Evolutionary conservation across 2,113 vertebrate genomes (phyloP).

Genomic region (Dasyurus viverrinus): DNA sequence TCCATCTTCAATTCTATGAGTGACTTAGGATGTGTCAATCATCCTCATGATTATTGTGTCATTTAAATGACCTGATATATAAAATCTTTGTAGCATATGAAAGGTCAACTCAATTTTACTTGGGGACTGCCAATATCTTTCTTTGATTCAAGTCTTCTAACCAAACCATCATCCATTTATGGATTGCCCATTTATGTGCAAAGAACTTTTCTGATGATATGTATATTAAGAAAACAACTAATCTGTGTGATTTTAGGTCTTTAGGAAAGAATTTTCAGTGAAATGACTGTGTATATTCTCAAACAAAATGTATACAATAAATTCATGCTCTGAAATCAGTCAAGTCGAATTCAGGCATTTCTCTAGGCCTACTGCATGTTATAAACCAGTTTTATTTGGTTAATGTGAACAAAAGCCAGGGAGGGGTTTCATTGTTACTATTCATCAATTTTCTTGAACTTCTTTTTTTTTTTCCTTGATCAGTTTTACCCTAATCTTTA

Average conservation of each 20-base stretch:
- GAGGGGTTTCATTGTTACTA: not conserved
- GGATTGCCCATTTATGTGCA: not conserved
- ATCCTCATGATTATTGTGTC: not conserved
- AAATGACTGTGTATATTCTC: not conserved
- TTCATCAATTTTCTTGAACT: not conserved
- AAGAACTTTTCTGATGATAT: not conserved
- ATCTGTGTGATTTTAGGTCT: not conserved
- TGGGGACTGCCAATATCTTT: not conserved
- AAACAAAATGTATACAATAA: not conserved
- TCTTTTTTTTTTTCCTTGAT: fast-evolving
- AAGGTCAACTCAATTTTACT: not conserved
- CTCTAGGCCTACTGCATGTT: not conserved
- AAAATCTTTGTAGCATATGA: not conserved
- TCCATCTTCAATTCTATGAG: not conserved
- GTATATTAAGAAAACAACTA: not conserved
- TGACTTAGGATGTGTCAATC: not conserved
- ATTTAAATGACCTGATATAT: not conserved
- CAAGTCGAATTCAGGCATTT: not conserved
- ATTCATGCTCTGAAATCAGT: not conserved
- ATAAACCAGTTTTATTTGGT: not conserved
- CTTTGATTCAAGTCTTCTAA: not conserved
- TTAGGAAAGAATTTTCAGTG: conserved; percentile 15
- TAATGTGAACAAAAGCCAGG: not conserved
- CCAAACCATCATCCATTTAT: not conserved
- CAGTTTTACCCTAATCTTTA: conserved; percentile 10